Evolutionary conservation across 2,113 vertebrate species (phyloP).

Genomic region (Benitochromis conjunctus): DNA sequence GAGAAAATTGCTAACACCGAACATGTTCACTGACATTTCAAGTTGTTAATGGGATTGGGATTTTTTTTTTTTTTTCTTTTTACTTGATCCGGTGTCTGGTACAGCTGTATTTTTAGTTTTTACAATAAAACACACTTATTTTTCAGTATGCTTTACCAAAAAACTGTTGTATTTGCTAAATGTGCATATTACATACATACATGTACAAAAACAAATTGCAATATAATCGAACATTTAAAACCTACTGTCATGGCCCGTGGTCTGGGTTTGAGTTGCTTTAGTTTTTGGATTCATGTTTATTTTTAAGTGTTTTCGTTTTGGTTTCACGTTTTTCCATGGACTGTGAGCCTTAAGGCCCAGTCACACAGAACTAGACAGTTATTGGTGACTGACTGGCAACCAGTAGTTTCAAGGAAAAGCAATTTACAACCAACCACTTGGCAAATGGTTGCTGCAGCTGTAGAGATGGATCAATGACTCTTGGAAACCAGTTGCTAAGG

Average conservation of each 20-base stretch:
- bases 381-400: neutral
- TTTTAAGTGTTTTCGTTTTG: neutral
- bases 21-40: neutral
- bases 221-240: neutral
- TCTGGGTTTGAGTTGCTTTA: neutral
- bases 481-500: neutral
- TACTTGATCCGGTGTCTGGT: neutral
- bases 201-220: neutral
- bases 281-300: neutral
- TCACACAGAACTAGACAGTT: neutral
- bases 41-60: neutral
- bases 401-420: neutral
- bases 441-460: neutral
- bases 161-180: neutral
- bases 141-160: neutral
- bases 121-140: neutral
- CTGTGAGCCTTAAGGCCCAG: neutral
- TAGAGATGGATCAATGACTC: neutral
- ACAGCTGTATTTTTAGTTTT: neutral
- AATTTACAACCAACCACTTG: neutral
- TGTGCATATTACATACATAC: neutral
- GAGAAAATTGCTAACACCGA: neutral
- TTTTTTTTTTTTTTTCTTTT: neutral
- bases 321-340: neutral
- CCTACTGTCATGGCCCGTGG: neutral